These are phyloP conservation scores for Nanorana parkeri DNA, from an alignment of 2,113 vertebrate species.

Conservation along the genomic window DNA sequence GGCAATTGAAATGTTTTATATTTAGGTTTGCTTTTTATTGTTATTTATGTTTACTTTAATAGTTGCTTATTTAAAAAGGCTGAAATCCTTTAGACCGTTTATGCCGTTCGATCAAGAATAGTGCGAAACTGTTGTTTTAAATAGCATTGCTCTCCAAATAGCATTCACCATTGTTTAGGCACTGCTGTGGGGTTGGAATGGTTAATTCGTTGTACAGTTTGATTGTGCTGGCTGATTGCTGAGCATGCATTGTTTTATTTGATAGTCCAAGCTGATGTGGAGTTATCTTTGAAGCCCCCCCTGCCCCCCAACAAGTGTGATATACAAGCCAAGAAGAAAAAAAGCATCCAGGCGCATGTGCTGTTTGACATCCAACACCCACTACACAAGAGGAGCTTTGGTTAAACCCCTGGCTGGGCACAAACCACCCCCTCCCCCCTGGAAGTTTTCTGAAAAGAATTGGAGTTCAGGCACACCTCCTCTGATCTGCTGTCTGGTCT, in stretches of 20 bases:
- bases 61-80: no score
- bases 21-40: no score
- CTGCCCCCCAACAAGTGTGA: slow-evolving; percentile 26
- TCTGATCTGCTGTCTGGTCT: background rate
- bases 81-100: no score
- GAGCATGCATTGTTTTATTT: slow-evolving; percentile 19
- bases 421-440: background rate
- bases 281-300: slow-evolving; percentile 41
- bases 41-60: no score
- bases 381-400: no score
- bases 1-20: background rate
- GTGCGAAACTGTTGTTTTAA: no score
- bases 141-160: background rate
- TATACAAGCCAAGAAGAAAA: background rate
- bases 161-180: no score
- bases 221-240: background rate
- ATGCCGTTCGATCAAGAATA: no score
- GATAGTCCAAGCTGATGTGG: background rate
- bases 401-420: background rate
- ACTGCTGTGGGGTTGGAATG: background rate
- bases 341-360: slow-evolving; percentile 20
- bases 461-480: background rate
- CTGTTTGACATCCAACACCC: slow-evolving; percentile 17
- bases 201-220: background rate
- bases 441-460: background rate